Evolutionary conservation across 2,797 vertebrate species (phyloP), one percentile per base, ranked within the genome.

Genomic region (Corythornis leucogaster): DNA sequence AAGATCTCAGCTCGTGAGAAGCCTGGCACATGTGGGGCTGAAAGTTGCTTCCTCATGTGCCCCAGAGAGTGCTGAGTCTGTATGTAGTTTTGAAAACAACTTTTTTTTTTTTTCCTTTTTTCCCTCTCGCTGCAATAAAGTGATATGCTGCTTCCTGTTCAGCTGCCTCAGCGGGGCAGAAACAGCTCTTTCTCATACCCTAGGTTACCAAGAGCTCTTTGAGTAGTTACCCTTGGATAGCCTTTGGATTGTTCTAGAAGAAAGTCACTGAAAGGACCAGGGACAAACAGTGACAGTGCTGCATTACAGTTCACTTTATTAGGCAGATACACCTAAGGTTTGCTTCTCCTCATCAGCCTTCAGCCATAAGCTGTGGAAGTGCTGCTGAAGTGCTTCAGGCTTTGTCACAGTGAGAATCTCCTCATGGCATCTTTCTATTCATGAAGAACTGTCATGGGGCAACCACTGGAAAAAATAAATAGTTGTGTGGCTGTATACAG

Each of bases 131-230:
- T 74, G 45, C 16, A 6, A 73, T 48, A 64, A 90, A 55, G 33
- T 1, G 1, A 3, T n/a, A 15, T 30, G 6, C 26, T 30, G 6
- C 26, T 54, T 73, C 21, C 43, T 30, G 38, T n/a, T 45, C 46
- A 89, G 30, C 22, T 76, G 33, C 38, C 30, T 28, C 1, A 0
- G 9, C 21, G 8, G 21, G 3, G 20, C 8, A 20, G 40, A 16
- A 62, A 67, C 0, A 0, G 26, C 57, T 48, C 30, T 5, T 40
- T 33, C 8, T 3, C 11, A 40, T 42, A 33, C 19, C 15, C 42
- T 18, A 30, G 46, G 12, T 30, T 45, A 73, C 51, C 42, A 76
- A 64, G 17, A 4, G 33, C 46, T 89, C 19, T 14, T 26, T 0
- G 2, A 54, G 3, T 25, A 85, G 50, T 42, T 30, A 68, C 17